These are phyloP conservation scores for Camponotus floridanus DNA, from an alignment of 1,140 invertebrate species.

Conservation along the genomic window DNA sequence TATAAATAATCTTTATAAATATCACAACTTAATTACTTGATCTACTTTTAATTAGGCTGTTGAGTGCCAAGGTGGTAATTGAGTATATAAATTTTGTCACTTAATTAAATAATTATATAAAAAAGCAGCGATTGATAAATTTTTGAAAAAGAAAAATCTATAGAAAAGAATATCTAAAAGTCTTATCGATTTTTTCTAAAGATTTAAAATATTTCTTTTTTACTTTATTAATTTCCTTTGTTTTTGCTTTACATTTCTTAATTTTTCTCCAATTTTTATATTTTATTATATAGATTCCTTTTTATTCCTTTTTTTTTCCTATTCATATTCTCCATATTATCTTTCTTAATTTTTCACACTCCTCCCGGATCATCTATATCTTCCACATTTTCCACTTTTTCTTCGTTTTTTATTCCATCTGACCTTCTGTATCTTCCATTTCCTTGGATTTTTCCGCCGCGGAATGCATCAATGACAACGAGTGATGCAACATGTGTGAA, in stretches of 20 bases:
- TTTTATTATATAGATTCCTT: not conserved
- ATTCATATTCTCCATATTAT: not conserved
- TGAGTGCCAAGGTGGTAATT: slow-evolving; percentile 12
- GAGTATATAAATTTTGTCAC: not conserved
- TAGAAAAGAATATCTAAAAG: not conserved
- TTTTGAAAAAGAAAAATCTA: not conserved
- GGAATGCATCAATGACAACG: slow-evolving; percentile 2
- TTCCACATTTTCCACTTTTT: not conserved
- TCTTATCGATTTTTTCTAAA: not conserved
- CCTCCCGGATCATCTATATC: not conserved
- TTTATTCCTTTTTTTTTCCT: not conserved
- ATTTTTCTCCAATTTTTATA: not conserved
- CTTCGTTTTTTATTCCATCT: not conserved
- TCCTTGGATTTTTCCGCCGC: not conserved
- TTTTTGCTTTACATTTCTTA: not conserved
- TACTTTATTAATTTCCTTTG: not conserved
- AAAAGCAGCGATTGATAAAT: not conserved
- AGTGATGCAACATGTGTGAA: slow-evolving; percentile 20
- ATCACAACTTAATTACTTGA: not conserved
- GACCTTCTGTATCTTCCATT: not conserved
- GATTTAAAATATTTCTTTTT: not conserved
- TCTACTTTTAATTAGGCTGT: not conserved
- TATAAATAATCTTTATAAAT: no score
- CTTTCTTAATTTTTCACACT: not conserved
- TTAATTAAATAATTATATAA: slow-evolving; percentile 6